These are phyloP conservation scores for Ceratoteleas bidentatus DNA, from an alignment of 1,140 invertebrate genomes.

Conservation along the genomic window DNA sequence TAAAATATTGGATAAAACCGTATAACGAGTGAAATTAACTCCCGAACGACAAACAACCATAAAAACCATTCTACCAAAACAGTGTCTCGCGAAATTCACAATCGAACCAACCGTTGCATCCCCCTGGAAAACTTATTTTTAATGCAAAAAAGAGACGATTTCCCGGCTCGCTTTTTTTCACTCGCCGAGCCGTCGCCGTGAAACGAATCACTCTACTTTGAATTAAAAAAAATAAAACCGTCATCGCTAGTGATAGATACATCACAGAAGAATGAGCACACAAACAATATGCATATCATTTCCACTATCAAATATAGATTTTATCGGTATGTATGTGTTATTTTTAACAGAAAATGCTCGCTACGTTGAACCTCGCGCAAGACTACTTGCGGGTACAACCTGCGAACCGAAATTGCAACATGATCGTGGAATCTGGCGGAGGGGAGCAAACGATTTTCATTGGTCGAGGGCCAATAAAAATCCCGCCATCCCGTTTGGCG, in stretches of 20 bases:
- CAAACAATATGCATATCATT: constrained; percentile 11
- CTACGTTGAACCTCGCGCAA: constrained; percentile 9
- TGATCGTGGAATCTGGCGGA: no score
- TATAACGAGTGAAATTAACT: no score
- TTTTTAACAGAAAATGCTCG: constrained; percentile 13
- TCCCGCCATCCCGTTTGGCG: no score
- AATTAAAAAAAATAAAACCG: constrained; percentile 10
- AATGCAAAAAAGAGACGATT: not conserved
- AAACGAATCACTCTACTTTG: constrained; percentile 5
- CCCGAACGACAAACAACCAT: no score
- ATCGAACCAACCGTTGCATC: no score
- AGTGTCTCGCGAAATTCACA: no score
- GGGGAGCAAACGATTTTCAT: no score
- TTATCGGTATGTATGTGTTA: constrained; percentile 13
- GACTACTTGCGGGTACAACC: constrained; percentile 1
- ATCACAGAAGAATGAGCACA: constrained; percentile 6
- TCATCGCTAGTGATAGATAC: constrained; percentile 6
- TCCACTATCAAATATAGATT: constrained; percentile 14
- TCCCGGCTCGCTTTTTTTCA: not conserved
- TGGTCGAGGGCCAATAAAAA: no score
- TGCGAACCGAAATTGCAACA: not conserved
- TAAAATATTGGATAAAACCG: no score
- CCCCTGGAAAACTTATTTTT: not conserved
- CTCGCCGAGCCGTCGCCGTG: not conserved
- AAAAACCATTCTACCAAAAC: no score